Percentiles rank a stretch among this genome's conserved stretches.
These are phyloP conservation scores for Pimephales promelas DNA, from an alignment of 2,113 vertebrate genomes.

Conservation along the genomic window DNA sequence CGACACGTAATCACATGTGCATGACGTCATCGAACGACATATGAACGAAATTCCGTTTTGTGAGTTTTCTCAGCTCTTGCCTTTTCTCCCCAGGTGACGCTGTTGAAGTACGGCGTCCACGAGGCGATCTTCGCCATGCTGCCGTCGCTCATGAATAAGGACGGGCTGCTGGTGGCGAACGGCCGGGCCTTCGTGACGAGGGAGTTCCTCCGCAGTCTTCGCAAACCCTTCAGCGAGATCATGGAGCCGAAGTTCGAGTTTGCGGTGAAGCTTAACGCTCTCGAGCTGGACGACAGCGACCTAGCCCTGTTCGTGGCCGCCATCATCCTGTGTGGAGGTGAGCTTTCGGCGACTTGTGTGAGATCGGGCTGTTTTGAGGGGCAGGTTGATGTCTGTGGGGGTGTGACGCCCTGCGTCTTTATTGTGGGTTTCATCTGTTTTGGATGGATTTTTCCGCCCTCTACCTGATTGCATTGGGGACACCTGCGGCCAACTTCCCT, in stretches of 20 bases:
- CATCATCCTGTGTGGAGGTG: constrained; percentile 89
- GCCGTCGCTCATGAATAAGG: constrained; percentile 90
- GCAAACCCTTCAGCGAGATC: constrained; percentile 85
- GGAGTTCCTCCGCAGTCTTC: constrained; percentile 86
- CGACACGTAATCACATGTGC: too few relatives aligned
- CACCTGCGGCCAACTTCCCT: too few relatives aligned
- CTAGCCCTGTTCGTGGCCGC: constrained; percentile 86
- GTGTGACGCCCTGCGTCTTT: too few relatives aligned
- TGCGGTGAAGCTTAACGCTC: constrained; percentile 86
- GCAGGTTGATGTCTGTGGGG: too few relatives aligned
- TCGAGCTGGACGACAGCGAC: constrained; percentile 89
- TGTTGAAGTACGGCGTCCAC: constrained; percentile 86
- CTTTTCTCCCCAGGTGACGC: constrained; percentile 72
- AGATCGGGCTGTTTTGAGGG: too few relatives aligned
- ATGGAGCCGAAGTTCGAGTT: constrained; percentile 92
- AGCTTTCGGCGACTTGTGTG: constrained; percentile 41
- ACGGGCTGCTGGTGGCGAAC: constrained; percentile 85
- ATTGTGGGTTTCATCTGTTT: too few relatives aligned
- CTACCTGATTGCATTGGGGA: too few relatives aligned
- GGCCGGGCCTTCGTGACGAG: constrained; percentile 86
- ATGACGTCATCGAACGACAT: too few relatives aligned
- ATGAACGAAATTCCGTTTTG: too few relatives aligned
- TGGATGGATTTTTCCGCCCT: too few relatives aligned
- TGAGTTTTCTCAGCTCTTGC: too few relatives aligned
- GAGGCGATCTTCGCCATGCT: constrained; percentile 91